phyloP scores from a whole-genome alignment of 2,797 vertebrate genomes.

The Allobates femoralis region DNA sequence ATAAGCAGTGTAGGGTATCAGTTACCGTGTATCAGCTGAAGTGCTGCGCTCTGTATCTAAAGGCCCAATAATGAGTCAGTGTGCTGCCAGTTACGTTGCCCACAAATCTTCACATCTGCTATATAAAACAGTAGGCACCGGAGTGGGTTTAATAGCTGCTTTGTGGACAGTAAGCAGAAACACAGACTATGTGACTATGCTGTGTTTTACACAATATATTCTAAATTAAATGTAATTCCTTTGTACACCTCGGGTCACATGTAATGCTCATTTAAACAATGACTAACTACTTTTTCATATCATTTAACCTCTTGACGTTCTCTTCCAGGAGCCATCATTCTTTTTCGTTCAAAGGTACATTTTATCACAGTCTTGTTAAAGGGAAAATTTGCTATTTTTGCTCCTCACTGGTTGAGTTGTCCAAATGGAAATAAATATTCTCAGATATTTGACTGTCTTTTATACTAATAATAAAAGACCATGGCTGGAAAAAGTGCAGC shows the following conservation, averaged over 20 bases:
- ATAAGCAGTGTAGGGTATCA: not conserved
- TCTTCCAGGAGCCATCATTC: slow-evolving; percentile 28
- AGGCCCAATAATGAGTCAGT: not conserved
- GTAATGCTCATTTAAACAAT: slow-evolving; percentile 29
- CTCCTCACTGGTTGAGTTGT: not conserved
- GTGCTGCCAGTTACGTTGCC: not conserved
- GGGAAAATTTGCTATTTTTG: not conserved
- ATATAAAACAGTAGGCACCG: not conserved
- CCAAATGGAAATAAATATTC: slow-evolving; percentile 23
- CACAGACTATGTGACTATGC: slow-evolving; percentile 27
- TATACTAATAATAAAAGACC: not conserved
- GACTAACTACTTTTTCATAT: slow-evolving; percentile 34
- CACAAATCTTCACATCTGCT: not conserved
- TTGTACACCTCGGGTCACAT: slow-evolving; percentile 39
- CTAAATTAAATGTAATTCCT: slow-evolving; percentile 35
- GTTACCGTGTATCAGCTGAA: not conserved
- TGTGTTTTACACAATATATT: slow-evolving; percentile 3
- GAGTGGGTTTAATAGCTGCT: slow-evolving; percentile 11
- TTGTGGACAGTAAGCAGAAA: slow-evolving; percentile 13
- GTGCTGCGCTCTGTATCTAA: not conserved
- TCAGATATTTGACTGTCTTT: not conserved
- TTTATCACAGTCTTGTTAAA: slow-evolving; percentile 9
- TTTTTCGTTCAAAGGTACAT: slow-evolving; percentile 12
- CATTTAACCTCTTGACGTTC: slow-evolving; percentile 41
- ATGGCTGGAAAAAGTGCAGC: no score